Percentiles rank a stretch among this genome's conserved stretches.
Evolutionary conservation across 2,113 vertebrate species (phyloP).

Genomic region (Hiodon tergisus): DNA sequence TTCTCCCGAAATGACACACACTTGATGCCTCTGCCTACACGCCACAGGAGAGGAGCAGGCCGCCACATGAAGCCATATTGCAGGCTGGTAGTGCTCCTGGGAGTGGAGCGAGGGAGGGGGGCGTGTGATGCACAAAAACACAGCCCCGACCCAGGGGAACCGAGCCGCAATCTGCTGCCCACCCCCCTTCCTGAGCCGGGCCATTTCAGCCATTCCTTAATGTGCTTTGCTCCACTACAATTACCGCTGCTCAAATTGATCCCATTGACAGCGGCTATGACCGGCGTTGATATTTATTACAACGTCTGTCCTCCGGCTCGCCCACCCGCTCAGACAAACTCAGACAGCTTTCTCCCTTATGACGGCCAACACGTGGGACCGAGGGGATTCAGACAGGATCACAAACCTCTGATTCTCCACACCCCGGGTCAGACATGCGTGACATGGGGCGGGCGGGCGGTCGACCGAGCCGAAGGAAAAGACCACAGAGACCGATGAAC

Average conservation of each 20-base stretch:
- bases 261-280: too few species aligned
- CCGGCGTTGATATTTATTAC: too few species aligned
- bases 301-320: not conserved
- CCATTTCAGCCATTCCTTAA: constrained; percentile 23
- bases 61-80: constrained; percentile 50
- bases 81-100: constrained; percentile 41
- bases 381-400: not conserved
- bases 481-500: constrained; percentile 39
- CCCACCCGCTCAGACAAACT: not conserved
- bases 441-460: constrained; percentile 31
- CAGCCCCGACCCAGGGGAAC: constrained; percentile 14
- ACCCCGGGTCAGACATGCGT: constrained; percentile 27
- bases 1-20: constrained; percentile 46
- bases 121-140: constrained; percentile 3
- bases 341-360: too few species aligned
- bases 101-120: constrained; percentile 11
- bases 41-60: constrained; percentile 42
- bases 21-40: constrained; percentile 48
- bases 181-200: constrained; percentile 17
- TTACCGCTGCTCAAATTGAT: not conserved
- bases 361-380: too few species aligned
- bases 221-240: constrained; percentile 17
- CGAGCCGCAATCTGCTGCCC: constrained; percentile 36
- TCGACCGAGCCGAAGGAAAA: constrained; percentile 18
- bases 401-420: constrained; percentile 18